phyloP scores from a whole-genome alignment of 2,113 vertebrate species.

The Mirza zaza region DNA sequence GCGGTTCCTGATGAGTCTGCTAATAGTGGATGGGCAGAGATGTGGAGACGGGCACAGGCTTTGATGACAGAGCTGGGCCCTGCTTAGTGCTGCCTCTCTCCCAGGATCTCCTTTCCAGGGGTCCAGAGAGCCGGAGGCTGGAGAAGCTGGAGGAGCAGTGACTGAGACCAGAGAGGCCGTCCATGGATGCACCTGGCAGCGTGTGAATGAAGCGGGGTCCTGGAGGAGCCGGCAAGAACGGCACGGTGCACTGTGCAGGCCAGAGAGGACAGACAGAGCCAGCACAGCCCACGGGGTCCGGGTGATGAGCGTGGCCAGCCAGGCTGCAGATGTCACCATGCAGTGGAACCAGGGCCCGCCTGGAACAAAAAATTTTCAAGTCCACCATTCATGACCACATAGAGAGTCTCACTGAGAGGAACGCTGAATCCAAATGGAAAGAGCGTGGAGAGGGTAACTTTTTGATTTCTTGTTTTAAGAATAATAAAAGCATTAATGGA shows the following conservation, averaged over 20 bases:
- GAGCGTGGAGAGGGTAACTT: not conserved
- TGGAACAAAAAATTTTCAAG: not conserved
- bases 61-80: not conserved
- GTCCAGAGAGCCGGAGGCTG: not conserved
- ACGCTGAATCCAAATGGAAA: not conserved
- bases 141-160: not conserved
- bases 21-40: not conserved
- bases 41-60: not conserved
- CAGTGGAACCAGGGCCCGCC: not conserved
- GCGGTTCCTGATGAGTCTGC: not conserved
- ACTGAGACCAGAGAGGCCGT: not conserved
- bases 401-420: not conserved
- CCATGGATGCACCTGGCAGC: not conserved
- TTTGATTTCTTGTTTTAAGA: constrained; percentile 2
- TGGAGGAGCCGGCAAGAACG: not conserved
- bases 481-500: not conserved
- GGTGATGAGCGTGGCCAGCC: no score
- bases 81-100: not conserved
- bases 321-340: not conserved
- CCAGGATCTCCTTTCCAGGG: not conserved
- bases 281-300: accelerated
- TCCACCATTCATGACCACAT: not conserved
- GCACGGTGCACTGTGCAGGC: not conserved
- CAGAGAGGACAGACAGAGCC: not conserved
- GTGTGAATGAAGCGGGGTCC: not conserved